A percentile compares a stretch with the other conserved stretches of the same genome.
These are phyloP conservation scores for Caradrina clavipalpis DNA, from an alignment of 2,888 invertebrate genomes.

Conservation along the genomic window DNA sequence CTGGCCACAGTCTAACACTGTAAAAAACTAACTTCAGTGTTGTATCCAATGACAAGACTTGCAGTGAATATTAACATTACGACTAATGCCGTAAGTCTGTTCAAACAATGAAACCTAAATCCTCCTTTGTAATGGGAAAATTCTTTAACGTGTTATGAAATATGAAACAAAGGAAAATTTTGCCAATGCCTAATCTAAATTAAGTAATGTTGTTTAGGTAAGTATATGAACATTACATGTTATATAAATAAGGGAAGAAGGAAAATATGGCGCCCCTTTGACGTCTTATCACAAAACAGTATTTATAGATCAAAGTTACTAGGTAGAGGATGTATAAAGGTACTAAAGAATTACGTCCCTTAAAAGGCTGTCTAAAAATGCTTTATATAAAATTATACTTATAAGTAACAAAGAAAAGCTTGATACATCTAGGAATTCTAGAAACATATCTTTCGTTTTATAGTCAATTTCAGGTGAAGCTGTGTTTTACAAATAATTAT, in stretches of 20 bases:
- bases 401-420: slow-evolving; percentile 11
- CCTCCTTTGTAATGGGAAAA: slow-evolving; percentile 19
- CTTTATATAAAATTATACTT: neutral
- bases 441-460: too few relatives aligned
- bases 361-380: slow-evolving; percentile 17
- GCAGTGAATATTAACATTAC: slow-evolving; percentile 26
- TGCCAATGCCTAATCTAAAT: slow-evolving; percentile 1
- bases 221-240: slow-evolving; percentile 6
- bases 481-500: neutral
- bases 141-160: slow-evolving; percentile 15
- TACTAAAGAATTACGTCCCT: slow-evolving; percentile 11
- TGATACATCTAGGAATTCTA: neutral
- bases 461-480: neutral
- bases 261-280: slow-evolving; percentile 21
- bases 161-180: slow-evolving; percentile 33
- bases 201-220: slow-evolving; percentile 17
- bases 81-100: slow-evolving; percentile 4
- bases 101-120: slow-evolving; percentile 50
- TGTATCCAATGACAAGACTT: slow-evolving; percentile 22
- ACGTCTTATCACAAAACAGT: slow-evolving; percentile 20
- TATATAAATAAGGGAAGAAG: slow-evolving; percentile 16
- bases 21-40: slow-evolving; percentile 33
- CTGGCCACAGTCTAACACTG: slow-evolving; percentile 10
- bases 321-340: neutral
- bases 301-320: slow-evolving; percentile 32